These are phyloP conservation scores for Cavia aperea DNA, from an alignment of 2,113 vertebrate genomes.

Conservation along the genomic window DNA sequence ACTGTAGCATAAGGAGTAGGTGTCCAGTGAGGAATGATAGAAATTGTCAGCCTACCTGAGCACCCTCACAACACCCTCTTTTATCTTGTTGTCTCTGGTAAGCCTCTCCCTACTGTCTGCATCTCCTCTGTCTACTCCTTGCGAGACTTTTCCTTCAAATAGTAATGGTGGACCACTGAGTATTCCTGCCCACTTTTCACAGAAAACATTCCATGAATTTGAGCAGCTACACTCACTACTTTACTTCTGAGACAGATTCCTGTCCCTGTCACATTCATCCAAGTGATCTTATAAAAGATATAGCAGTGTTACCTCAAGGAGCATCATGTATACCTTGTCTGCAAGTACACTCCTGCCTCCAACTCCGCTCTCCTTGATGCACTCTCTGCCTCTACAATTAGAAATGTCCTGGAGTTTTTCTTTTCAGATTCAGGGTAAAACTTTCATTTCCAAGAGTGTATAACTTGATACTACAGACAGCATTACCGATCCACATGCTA, in stretches of 20 bases:
- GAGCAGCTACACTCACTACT: background rate
- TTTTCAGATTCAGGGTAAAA: background rate
- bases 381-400: no score
- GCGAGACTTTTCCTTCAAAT: no score
- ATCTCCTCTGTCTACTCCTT: no score
- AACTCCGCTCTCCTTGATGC: background rate
- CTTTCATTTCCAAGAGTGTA: background rate
- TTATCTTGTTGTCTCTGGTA: no score
- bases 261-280: background rate
- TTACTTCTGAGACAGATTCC: background rate
- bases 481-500: background rate
- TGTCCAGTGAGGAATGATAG: no score
- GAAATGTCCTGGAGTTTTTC: background rate
- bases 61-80: no score
- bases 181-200: background rate
- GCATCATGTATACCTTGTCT: background rate
- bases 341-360: background rate
- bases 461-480: background rate
- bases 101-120: no score
- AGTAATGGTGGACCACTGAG: no score
- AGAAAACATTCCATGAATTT: background rate
- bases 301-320: background rate
- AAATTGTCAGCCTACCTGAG: no score
- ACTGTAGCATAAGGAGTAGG: no score
- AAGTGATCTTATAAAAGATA: background rate